Evolutionary conservation across 2,113 vertebrate species (phyloP).

Genomic region (Crotophaga sulcirostris): DNA sequence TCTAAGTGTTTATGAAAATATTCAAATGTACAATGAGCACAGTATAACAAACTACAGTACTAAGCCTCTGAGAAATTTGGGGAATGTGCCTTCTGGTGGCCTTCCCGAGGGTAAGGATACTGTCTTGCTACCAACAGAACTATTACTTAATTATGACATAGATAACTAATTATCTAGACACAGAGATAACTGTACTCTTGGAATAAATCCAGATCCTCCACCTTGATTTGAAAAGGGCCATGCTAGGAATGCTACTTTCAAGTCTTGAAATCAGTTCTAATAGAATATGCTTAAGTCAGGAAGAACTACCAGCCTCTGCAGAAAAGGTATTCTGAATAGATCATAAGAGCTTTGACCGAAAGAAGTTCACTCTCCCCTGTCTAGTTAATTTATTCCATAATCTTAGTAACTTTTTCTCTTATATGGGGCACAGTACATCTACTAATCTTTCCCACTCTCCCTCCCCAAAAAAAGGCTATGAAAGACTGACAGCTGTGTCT

Average conservation of each 20-base stretch:
- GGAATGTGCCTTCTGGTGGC: background rate
- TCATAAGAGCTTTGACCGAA: background rate
- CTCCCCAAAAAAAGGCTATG: background rate
- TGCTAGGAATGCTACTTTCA: background rate
- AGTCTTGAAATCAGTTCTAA: background rate
- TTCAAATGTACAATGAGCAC: background rate
- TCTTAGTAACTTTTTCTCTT: background rate
- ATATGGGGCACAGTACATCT: background rate
- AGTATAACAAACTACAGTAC: background rate
- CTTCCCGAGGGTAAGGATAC: background rate
- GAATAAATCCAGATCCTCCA: background rate
- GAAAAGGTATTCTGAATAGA: background rate
- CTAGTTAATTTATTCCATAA: background rate
- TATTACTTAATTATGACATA: background rate
- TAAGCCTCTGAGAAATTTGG: background rate
- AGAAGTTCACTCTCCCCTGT: background rate
- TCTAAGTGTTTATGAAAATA: background rate
- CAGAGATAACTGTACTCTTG: background rate
- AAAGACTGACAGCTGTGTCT: background rate
- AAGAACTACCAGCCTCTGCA: background rate
- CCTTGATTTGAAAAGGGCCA: background rate
- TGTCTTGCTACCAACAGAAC: background rate
- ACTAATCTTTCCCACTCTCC: background rate
- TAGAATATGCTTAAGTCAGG: background rate
- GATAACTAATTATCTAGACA: background rate